Evolutionary conservation across 92 coral and sea anemone species (phyloP), one percentile per base, ranked within the genome.

Genomic region (Palythoa grandiflora): DNA sequence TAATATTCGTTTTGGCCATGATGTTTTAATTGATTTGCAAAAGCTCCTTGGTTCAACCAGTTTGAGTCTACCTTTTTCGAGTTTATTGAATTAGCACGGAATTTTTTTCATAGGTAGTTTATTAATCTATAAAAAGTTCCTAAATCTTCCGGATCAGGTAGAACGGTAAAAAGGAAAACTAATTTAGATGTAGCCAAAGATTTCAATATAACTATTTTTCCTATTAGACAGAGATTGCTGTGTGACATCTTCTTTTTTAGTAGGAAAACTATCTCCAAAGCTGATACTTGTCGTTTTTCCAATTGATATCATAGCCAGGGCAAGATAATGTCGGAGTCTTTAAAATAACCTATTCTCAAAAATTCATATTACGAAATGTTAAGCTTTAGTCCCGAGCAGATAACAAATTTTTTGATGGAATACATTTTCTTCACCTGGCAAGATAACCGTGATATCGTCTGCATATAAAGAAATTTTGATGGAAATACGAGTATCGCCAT

Each of bases 21-120:
- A 1, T 8, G 20, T 20, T 28, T 70, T 35, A 38, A 35, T 14
- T 35, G 48, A 35, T 71, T 71, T 71, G 48, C 75, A 71, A 38
- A 37, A 71, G 75, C 47, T 71, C 48, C 48, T 71, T 35, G 47
- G 48, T 71, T 71, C 44, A 11, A 28, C 12, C 79, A 75, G 21
- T 12, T 74, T 75, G 52, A 73, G 77, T 12, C 77, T 53, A 73
- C 53, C 77, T 75, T 75, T 6, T 75, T 75, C 61, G 28, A 48
- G 9, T 51, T 48, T n/a, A 51, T 75, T 75, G 28, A 14, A 48
- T 48, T 6, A 75, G 61, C 15, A 73, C 53, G 9, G 47, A 21
- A 70, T 1, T 70, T 70, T 70, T 1, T 3, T 70, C 28, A 36
- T 71, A 12, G 76, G 76, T 28, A 14, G 76, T 38, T 71, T 71